Conservation (phyloP, 2,888 invertebrate genomes). For the Archips xylosteana region DNA sequence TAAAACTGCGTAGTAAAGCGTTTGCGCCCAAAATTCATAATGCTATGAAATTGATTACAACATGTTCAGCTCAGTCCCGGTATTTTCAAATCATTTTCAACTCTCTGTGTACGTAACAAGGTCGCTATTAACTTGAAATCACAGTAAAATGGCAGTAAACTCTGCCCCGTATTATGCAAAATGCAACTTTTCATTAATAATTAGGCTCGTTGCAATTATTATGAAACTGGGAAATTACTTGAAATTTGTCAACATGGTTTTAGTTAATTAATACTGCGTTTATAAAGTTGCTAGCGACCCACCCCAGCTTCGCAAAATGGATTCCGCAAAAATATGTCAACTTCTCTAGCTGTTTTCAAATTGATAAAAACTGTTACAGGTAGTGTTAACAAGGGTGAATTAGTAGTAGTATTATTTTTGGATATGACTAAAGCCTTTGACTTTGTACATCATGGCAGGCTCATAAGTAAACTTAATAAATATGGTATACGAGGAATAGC, state of each 20-base stretch:
- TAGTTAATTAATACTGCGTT: conserved; percentile 6
- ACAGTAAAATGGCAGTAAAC: neutral
- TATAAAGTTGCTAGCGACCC: neutral
- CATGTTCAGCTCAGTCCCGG: neutral
- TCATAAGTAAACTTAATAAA: too few species aligned
- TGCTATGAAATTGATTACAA: conserved; percentile 11
- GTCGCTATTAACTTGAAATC: neutral
- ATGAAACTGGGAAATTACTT: conserved; percentile 18
- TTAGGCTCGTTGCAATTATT: neutral
- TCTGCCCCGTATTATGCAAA: neutral
- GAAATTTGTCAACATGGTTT: conserved; percentile 6
- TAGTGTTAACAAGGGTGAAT: too few species aligned
- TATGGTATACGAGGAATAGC: too few species aligned
- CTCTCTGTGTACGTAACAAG: neutral
- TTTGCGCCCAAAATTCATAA: conserved; percentile 3
- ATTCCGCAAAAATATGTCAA: too few species aligned
- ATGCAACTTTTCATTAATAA: conserved; percentile 22
- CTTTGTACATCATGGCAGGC: too few species aligned
- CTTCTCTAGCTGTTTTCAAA: too few species aligned
- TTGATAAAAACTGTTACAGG: too few species aligned
- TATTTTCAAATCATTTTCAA: neutral
- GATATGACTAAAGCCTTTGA: too few species aligned
- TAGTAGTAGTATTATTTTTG: too few species aligned
- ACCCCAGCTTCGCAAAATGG: too few species aligned
- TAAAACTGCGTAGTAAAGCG: neutral